Base-by-base conservation (phyloP, 2,113 vertebrate species). In the Channa maculata region DNA sequence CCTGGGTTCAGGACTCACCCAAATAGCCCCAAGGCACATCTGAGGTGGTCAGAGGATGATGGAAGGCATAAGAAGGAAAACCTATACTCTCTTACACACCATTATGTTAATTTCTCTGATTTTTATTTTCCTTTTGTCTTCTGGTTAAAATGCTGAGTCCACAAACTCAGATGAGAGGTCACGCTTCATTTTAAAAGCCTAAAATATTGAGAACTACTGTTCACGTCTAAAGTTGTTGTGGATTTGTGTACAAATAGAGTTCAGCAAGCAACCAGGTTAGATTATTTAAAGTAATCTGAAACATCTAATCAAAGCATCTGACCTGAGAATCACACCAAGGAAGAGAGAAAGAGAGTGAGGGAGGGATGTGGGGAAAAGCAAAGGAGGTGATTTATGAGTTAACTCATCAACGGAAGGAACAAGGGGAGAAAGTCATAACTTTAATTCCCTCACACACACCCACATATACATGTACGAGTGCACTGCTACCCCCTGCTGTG, bases 251-350 rank as follows among this genome's bases (percentile, higher is more conserved):
- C 50, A 66, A 45, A 95, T 95, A 92, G 89, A 91, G 87, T 93
- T n/a, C 92, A 94, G 94, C 94, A 94, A 95, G 94, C 94, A 96
- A 95, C 94, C 95, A 94, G 91, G 92, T 92, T 89, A 91, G 94
- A 96, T 96, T 96, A 95, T 95, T 96, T 95, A 96, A 96, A 95
- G 95, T 94, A 94, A 95, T 94, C 92, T 92, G 91, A 90, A 90
- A n/a, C 46, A 76, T 82, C 65, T 71, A 75, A 82, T 82, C 70
- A 38, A 55, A 75, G 44, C 49, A 67, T 65, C 76, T 78, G 82
- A 86, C 76, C 77, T 65, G 83, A 89, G 91, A 90, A 92, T 91
- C 50, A 71, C 66, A 60, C 62, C 4, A 58, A 66, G 48, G 33
- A 38, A 60, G 71, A 71, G 67, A 69, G 57, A 13, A 15, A 68